Conservation (phyloP, 2,888 invertebrate genomes). For the Exocentrus adspersus region DNA sequence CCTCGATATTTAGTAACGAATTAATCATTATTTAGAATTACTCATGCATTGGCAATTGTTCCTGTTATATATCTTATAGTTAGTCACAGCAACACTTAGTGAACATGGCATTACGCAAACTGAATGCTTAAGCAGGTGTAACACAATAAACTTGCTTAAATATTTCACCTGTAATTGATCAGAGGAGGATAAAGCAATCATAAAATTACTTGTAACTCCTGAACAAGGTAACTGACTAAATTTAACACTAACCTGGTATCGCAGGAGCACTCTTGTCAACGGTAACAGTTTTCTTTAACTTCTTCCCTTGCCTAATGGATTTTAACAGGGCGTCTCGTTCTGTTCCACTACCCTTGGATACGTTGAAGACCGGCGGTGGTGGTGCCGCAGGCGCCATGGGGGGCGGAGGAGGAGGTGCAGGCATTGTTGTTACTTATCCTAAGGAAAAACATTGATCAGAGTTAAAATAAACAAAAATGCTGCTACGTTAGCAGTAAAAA, state of each 20-base stretch:
- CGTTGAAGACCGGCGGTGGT: conserved; percentile 66
- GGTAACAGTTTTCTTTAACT: conserved; percentile 87
- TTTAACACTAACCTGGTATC: conserved; percentile 68
- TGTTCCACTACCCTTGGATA: conserved; percentile 69
- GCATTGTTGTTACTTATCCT: conserved; percentile 54
- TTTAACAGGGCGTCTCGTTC: conserved; percentile 77
- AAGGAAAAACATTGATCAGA: too few relatives aligned
- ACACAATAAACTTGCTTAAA: too few relatives aligned
- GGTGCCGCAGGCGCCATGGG: conserved; percentile 75
- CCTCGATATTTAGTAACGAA: not conserved
- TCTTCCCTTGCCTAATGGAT: conserved; percentile 84
- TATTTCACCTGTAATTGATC: too few relatives aligned
- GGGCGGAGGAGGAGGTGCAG: conserved; percentile 71
- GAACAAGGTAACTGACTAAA: too few relatives aligned
- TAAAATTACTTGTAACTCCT: too few relatives aligned
- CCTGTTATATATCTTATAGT: not conserved
- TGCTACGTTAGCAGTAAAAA: too few relatives aligned
- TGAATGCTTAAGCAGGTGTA: not conserved
- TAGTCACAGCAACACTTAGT: not conserved
- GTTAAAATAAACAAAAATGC: too few relatives aligned
- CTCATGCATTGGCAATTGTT: not conserved
- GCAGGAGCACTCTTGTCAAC: conserved; percentile 89
- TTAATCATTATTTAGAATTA: not conserved
- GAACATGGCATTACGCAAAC: not conserved
- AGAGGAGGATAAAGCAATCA: too few relatives aligned